Conservation (phyloP, 2,888 invertebrate species). For the Dinocampus coccinellae region DNA sequence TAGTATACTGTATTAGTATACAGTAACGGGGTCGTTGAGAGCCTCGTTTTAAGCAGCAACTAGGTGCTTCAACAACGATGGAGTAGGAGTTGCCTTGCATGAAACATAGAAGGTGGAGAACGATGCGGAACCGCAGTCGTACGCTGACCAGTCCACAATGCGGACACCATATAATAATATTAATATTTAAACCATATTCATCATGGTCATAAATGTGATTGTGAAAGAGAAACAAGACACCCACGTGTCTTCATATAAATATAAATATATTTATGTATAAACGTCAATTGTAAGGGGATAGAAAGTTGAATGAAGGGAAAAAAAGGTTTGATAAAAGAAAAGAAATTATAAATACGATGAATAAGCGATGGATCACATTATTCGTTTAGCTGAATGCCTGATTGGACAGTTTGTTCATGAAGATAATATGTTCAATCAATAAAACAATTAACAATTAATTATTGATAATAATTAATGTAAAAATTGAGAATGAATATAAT, state of each 20-base stretch:
- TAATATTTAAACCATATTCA: constrained; percentile 5
- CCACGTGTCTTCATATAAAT: not conserved
- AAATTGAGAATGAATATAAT: no score
- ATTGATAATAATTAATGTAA: no score
- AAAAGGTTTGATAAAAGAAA: not conserved
- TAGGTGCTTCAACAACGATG: constrained; percentile 25
- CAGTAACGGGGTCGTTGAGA: constrained; percentile 35
- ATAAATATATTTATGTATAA: constrained; percentile 16
- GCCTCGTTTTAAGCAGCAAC: constrained; percentile 35
- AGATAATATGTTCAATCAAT: not conserved
- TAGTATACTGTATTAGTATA: not conserved
- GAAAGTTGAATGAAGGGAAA: not conserved
- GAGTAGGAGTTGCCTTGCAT: constrained; percentile 27
- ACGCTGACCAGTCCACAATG: constrained; percentile 54
- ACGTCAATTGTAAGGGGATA: constrained; percentile 14
- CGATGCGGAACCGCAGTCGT: constrained; percentile 56
- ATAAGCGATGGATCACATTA: not conserved
- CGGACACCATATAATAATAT: constrained; percentile 43
- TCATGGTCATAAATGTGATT: constrained; percentile 31
- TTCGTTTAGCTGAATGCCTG: not conserved
- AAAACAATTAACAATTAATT: not conserved
- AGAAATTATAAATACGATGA: not conserved
- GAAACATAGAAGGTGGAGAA: constrained; percentile 26
- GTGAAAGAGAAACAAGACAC: constrained; percentile 6
- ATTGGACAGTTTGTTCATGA: not conserved